Percentiles rank a stretch among this genome's conserved stretches.
Conservation (phyloP, 2,113 vertebrate species). For the Burhinus bistriatus region DNA sequence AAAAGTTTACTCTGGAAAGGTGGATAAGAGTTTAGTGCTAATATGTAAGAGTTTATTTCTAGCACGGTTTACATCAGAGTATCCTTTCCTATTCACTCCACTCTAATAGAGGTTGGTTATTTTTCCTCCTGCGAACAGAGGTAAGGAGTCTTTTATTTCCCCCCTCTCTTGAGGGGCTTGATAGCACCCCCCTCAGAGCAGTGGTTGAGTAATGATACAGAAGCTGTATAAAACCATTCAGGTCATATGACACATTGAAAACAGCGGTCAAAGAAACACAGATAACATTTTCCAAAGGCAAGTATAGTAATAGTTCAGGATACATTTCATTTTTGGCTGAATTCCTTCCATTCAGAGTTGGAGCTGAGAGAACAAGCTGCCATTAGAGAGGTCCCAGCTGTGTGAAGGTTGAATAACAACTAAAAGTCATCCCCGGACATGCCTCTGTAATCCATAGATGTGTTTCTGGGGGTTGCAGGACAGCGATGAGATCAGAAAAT, state of each 20-base stretch:
- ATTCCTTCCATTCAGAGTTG: conserved; percentile 16
- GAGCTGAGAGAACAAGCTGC: conserved; percentile 42
- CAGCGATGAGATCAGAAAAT: background rate
- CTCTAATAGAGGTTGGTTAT: background rate
- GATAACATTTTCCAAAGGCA: conserved; percentile 3
- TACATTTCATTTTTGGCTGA: conserved; percentile 41
- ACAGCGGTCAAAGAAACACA: background rate
- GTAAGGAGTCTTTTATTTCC: background rate
- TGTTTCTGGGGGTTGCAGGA: background rate
- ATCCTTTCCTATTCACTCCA: background rate
- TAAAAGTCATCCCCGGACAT: background rate
- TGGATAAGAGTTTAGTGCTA: background rate
- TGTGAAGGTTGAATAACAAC: conserved; percentile 43
- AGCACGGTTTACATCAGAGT: background rate
- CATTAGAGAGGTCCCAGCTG: conserved; percentile 39
- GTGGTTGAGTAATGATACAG: background rate
- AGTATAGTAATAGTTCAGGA: background rate
- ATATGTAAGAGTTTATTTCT: background rate
- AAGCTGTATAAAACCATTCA: background rate
- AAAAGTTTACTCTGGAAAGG: background rate
- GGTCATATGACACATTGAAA: background rate
- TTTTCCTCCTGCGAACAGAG: background rate
- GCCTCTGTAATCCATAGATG: conserved; percentile 16
- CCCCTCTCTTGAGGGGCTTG: background rate
- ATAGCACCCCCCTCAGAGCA: background rate